Evolutionary conservation across 2,113 vertebrate species (phyloP).

Genomic region (Centropus bengalensis): DNA sequence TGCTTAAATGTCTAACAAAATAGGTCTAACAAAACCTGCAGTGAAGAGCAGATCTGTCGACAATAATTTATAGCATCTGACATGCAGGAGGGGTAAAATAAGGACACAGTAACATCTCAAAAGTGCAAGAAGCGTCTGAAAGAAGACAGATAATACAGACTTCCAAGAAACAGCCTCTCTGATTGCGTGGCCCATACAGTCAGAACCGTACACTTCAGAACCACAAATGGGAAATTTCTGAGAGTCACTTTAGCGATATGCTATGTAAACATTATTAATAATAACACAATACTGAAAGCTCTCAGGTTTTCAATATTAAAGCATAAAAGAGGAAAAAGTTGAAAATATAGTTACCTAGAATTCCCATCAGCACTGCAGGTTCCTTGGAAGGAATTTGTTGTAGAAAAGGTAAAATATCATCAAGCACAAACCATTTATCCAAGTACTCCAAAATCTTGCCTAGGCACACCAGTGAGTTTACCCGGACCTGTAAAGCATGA

Average conservation of each 20-base stretch:
- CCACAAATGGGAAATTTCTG: background rate
- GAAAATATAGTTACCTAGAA: conserved; percentile 84
- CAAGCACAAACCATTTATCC: conserved; percentile 98
- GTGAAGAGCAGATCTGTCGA: background rate
- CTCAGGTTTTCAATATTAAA: background rate
- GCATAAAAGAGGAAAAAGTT: background rate
- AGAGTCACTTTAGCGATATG: background rate
- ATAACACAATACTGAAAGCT: background rate
- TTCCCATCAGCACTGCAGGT: conserved; percentile 97
- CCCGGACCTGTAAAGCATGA: conserved; percentile 85
- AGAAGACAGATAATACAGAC: background rate
- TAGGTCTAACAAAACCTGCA: background rate
- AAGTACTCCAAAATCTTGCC: conserved; percentile 98
- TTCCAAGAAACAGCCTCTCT: background rate
- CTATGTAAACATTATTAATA: background rate
- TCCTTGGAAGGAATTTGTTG: conserved; percentile 98
- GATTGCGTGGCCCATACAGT: background rate
- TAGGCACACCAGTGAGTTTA: conserved; percentile 96
- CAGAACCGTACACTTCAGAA: background rate
- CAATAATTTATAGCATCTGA: background rate
- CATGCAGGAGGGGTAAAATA: background rate
- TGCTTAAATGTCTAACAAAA: background rate
- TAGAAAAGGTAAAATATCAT: conserved; percentile 96
- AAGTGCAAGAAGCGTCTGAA: background rate
- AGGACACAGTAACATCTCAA: background rate